Conservation (phyloP, 2,113 vertebrate species). For the Rhinoptilus africanus region DNA sequence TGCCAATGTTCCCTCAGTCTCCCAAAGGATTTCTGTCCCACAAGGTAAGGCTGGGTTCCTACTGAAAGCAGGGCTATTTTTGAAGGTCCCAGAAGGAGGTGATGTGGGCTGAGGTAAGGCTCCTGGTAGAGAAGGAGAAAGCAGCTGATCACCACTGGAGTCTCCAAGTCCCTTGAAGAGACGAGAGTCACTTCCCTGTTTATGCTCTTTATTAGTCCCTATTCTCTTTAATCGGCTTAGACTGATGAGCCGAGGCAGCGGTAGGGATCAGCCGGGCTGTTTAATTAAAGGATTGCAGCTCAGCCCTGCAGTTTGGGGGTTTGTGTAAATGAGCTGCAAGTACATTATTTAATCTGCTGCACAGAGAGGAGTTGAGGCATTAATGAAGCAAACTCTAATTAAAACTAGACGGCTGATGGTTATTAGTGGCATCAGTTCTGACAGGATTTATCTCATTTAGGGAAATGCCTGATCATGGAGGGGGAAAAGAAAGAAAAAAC, state of each 20-base stretch:
- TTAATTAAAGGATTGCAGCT: slow-evolving; percentile 68
- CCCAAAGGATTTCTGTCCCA: neutral
- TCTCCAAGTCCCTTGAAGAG: slow-evolving; percentile 44
- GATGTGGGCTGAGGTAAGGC: neutral
- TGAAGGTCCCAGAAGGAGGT: neutral
- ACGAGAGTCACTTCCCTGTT: slow-evolving; percentile 51
- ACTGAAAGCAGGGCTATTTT: neutral
- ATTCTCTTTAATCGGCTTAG: slow-evolving; percentile 66
- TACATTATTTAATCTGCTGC: slow-evolving; percentile 66
- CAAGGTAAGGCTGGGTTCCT: neutral
- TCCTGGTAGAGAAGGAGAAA: neutral
- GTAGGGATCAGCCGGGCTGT: slow-evolving; percentile 57
- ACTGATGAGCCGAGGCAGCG: slow-evolving; percentile 31
- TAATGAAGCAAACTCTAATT: slow-evolving; percentile 76
- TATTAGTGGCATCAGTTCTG: slow-evolving; percentile 69
- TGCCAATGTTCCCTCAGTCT: neutral
- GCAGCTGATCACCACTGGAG: neutral
- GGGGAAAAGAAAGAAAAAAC: slow-evolving; percentile 1
- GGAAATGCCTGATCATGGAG: slow-evolving; percentile 27
- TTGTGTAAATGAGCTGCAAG: slow-evolving; percentile 53
- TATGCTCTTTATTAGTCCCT: slow-evolving; percentile 57
- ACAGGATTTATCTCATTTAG: slow-evolving; percentile 64
- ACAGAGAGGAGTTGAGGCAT: slow-evolving; percentile 56
- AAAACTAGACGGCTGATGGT: slow-evolving; percentile 69
- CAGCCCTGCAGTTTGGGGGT: slow-evolving; percentile 42